Percentiles rank a stretch among this genome's conserved stretches.
These are phyloP conservation scores for Echinarachnius parma DNA, from an alignment of 53 echinoderm and acorn worm species.

Conservation along the genomic window DNA sequence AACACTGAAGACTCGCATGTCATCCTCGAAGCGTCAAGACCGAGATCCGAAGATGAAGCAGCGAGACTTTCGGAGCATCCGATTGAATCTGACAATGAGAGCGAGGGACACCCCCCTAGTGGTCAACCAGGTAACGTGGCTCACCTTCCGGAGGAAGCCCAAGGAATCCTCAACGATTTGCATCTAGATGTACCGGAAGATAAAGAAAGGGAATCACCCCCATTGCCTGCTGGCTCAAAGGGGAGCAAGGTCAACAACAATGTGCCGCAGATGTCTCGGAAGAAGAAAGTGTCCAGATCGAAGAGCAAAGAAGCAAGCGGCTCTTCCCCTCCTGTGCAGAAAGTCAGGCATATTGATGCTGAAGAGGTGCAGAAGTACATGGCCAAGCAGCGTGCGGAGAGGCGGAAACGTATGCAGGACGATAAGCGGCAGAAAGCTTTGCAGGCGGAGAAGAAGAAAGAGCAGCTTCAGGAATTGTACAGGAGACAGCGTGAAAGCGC, in stretches of 20 bases:
- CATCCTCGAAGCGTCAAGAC: background rate
- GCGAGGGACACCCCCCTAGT: background rate
- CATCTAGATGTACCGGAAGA: conserved; percentile 59
- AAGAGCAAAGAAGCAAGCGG: conserved; percentile 14
- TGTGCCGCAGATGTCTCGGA: conserved; percentile 13
- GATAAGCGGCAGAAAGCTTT: conserved; percentile 53
- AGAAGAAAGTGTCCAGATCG: conserved; percentile 31
- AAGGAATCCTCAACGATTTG: conserved; percentile 76
- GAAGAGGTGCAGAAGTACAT: conserved; percentile 92
- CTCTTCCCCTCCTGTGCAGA: conserved; percentile 40
- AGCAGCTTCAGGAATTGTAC: conserved; percentile 74
- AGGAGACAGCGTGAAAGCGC: conserved; percentile 81
- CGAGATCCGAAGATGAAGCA: conserved; percentile 47
- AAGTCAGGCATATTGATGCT: conserved; percentile 77
- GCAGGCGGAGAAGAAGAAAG: conserved; percentile 70
- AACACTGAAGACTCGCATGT: conserved; percentile 11
- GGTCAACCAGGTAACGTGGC: background rate
- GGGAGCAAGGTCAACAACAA: conserved; percentile 30
- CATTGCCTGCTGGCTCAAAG: conserved; percentile 26
- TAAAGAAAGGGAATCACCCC: conserved; percentile 31
- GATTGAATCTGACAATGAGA: conserved; percentile 51
- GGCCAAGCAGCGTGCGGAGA: conserved; percentile 74
- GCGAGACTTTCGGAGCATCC: conserved; percentile 71
- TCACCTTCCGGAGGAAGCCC: conserved; percentile 72
- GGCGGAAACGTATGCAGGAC: conserved; percentile 70